phyloP scores from a whole-genome alignment of 1,140 invertebrate genomes.

The Rhagoletis pomonella region DNA sequence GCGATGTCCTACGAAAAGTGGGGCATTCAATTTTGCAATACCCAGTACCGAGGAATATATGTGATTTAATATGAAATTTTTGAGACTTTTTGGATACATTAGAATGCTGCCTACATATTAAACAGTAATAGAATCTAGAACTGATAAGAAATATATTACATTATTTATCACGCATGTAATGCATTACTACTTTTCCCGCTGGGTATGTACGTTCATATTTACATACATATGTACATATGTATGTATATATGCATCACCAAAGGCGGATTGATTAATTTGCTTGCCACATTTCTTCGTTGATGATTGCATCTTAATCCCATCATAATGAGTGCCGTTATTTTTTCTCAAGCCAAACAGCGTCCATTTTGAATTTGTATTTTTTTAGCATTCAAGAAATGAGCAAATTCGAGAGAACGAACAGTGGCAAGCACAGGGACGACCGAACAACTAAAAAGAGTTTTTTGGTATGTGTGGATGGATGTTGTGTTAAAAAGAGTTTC shows the following conservation, averaged over 20 bases:
- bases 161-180: no score
- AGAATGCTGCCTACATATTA: no score
- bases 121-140: no score
- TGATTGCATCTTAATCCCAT: conserved; percentile 73
- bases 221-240: no score
- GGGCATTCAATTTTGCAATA: no score
- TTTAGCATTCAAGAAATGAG: background rate
- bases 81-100: no score
- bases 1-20: no score
- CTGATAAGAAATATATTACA: no score
- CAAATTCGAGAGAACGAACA: background rate
- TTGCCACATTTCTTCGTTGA: conserved; percentile 68
- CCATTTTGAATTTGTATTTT: conserved; percentile 2
- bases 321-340: conserved; percentile 74
- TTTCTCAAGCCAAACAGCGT: conserved; percentile 51
- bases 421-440: background rate
- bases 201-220: no score
- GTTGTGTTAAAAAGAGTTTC: background rate
- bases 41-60: no score
- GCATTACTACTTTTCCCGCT: no score
- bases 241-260: background rate
- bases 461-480: background rate
- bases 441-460: background rate
- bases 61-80: no score
- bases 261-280: conserved; percentile 71